Base-by-base conservation (phyloP, 2,797 vertebrate species). In the Parotocinclus haroldoi region DNA sequence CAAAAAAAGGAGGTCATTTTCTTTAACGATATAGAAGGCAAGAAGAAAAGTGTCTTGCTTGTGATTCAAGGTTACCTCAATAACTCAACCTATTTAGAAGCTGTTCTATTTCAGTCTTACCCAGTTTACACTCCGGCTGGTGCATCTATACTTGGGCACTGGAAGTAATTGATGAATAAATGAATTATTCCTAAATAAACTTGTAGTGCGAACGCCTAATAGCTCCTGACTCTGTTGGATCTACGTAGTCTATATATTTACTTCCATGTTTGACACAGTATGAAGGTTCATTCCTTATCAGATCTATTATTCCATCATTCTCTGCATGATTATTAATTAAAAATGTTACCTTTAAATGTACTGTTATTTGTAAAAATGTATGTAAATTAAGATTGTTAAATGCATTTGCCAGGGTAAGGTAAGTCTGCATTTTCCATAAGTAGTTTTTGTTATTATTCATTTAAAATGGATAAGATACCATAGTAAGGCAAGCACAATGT, bases 371-470 rank as follows among this genome's bases (percentile, higher is more conserved):
- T 50, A 14, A 50, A 14, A 14, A 16, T 78, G 78, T 90, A 92
- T 91, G 93, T 89, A 72, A 93, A 92, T 89, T 91, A 85, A 93
- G 85, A 91, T 94, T 93, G 84, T 93, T 93, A 93, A 95, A 61
- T 54, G 91, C 89, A 49, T 94, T 98, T 96, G 94, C 89, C 86
- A 92, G 90, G 94, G 91, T 89, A 92, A 98, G 97, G 96, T 99
- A 98, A 98, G 97, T 99, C 89, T 88, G 90, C 88, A 93, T 90
- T 91, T 95, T 95, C 89, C 90, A 91, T 93, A 92, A 95, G 94
- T 94, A 85, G 89, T 90, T 90, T 89, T 86, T 86, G 75, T 83
- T 79, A 50, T 16, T 50, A 8, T 12, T 63, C 64, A 72, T 49
- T 75, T 85, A 73, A 76, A 82, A 82, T 79, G 83, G 40, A 71